Evolutionary conservation across 2,888 invertebrate species (phyloP), one percentile per base, ranked within the genome.

Genomic region (Oasisia sp.): DNA sequence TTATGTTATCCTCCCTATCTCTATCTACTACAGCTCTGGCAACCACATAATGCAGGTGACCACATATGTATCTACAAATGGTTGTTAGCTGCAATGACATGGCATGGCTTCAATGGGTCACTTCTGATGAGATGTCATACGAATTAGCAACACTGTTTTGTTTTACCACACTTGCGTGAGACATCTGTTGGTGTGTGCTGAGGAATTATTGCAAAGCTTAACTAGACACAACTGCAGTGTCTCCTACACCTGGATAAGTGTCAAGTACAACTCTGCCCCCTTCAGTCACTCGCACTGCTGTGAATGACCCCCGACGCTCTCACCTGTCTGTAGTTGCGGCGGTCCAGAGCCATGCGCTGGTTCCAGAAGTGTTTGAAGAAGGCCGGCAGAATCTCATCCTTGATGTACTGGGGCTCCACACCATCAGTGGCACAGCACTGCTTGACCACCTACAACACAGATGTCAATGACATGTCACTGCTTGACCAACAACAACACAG

Each of bases 361-460:
- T 99, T 99, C 99, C 99, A 99, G 97, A 99, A 99, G 96, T 99
- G 99, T 96, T 99, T 99, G 97, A 99, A 99, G 97, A 99, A 99
- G 95, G 99, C 99, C 0, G 99, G 99, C 94, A 99, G 97, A 95
- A 99, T 99, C 96, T 99, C 99, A 95, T 99, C 99, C 97, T 99
- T 99, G 94, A 99, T 99, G 95, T 99, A 99, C 95, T 99, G 99
- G 0, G 99, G 98, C 96, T 99, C 99, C 92, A 99, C 99, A 97
- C 99, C 99, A 96, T 99, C 99, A 0, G 99, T 99, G 14, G 99
- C 99, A 96, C 99, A 99, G 97, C 99, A 99, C 97, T 99, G 99
- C 96, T 99, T 99, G 93, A 99, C 99, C 93, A 99, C 99, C 93
- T 93, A 74, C 32, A 74, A 45, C 32, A 32, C 74, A 74, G 27